These are phyloP conservation scores for Diachasma alloeum DNA, from an alignment of 1,140 invertebrate genomes.

Conservation along the genomic window DNA sequence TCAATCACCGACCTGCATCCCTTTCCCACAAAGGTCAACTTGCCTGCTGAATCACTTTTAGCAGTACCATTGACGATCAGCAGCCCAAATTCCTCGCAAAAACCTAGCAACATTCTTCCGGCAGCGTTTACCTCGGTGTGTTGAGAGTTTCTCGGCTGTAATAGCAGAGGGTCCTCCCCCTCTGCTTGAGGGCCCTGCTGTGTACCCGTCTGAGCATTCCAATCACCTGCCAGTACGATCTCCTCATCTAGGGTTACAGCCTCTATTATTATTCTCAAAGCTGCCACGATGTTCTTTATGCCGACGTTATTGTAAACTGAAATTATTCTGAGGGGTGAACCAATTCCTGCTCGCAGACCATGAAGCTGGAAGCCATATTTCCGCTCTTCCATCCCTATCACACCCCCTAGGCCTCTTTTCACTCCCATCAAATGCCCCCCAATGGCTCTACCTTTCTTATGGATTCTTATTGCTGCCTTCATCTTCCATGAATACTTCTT, in stretches of 20 bases:
- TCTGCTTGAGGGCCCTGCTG: neutral
- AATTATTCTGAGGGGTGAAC: neutral
- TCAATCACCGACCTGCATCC: neutral
- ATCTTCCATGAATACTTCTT: slow-evolving; percentile 12
- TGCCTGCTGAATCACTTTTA: neutral
- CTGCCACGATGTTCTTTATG: neutral
- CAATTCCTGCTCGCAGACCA: neutral
- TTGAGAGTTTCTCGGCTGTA: too few relatives aligned
- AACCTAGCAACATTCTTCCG: slow-evolving; percentile 8
- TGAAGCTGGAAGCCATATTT: neutral
- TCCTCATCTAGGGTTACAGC: neutral
- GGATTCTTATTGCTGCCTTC: slow-evolving; percentile 8
- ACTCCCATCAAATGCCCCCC: slow-evolving; percentile 21
- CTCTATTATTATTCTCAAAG: neutral
- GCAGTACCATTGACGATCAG: slow-evolving; percentile 6
- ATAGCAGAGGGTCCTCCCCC: too few relatives aligned
- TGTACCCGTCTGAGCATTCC: slow-evolving; percentile 10
- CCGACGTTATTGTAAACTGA: neutral
- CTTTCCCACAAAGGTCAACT: neutral
- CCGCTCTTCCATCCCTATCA: too few relatives aligned
- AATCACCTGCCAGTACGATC: slow-evolving; percentile 1
- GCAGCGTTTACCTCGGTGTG: neutral
- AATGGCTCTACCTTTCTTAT: slow-evolving; percentile 9
- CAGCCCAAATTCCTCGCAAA: slow-evolving; percentile 2
- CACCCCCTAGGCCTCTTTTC: neutral